Percentiles rank a stretch among this genome's conserved stretches.
These are phyloP conservation scores for Caenorhabditis angaria DNA, from an alignment of 2,888 invertebrate species.

Conservation along the genomic window DNA sequence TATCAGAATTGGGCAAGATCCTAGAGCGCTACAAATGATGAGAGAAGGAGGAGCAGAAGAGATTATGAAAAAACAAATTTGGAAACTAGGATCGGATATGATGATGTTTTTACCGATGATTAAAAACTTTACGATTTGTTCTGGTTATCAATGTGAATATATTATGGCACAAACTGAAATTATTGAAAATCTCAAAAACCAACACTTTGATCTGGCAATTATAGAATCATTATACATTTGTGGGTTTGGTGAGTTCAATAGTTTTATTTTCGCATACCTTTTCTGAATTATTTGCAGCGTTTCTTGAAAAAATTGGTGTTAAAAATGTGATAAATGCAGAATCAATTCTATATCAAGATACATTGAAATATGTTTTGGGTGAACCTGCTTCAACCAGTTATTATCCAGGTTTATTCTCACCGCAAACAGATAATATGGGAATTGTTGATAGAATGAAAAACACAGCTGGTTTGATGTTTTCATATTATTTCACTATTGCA, in stretches of 20 bases:
- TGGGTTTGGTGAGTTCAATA: conserved; percentile 19
- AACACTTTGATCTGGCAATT: conserved; percentile 35
- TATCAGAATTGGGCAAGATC: conserved; percentile 23
- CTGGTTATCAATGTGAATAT: conserved; percentile 6
- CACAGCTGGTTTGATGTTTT: background rate
- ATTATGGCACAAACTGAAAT: conserved; percentile 20
- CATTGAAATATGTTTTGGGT: conserved; percentile 19
- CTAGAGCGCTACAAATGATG: background rate
- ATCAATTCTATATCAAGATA: conserved; percentile 18
- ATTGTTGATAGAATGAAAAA: conserved; percentile 23
- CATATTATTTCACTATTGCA: background rate
- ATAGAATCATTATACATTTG: conserved; percentile 19
- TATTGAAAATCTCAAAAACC: conserved; percentile 11
- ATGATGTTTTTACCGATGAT: conserved; percentile 12
- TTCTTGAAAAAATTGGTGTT: conserved; percentile 33
- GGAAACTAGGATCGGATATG: conserved; percentile 21
- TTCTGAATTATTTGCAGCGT: conserved; percentile 16
- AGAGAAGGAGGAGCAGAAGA: conserved; percentile 6
- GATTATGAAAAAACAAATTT: conserved; percentile 18
- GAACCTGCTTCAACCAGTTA: conserved; percentile 24
- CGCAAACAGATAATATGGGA: conserved; percentile 13
- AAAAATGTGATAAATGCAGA: conserved; percentile 23
- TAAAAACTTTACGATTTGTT: background rate
- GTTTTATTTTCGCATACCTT: background rate
- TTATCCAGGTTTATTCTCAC: conserved; percentile 20